A percentile compares a stretch with the other conserved stretches of the same genome.
These are phyloP conservation scores for Agrilus cyanescens DNA, from an alignment of 2,888 invertebrate species.

Conservation along the genomic window DNA sequence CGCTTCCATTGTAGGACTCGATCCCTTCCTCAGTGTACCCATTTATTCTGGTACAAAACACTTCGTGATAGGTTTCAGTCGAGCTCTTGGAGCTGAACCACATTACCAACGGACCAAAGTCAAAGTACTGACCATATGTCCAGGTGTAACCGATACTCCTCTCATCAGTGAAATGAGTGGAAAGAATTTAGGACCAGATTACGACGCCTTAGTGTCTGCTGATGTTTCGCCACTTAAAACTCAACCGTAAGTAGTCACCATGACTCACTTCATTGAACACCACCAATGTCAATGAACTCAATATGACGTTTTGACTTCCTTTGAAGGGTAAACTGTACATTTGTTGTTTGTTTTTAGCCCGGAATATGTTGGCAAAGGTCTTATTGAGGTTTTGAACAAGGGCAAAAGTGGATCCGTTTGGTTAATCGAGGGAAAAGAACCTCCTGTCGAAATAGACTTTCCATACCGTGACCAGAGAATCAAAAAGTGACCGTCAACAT, in stretches of 20 bases:
- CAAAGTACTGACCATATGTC: conserved; percentile 35
- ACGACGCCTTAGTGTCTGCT: no score
- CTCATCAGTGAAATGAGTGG: conserved; percentile 24
- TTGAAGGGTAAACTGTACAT: no score
- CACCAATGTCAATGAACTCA: not conserved
- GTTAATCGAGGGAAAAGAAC: conserved; percentile 50
- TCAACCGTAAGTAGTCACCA: not conserved
- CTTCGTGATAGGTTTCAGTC: conserved; percentile 41
- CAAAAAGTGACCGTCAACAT: no score
- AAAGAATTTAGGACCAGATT: not conserved
- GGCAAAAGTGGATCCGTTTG: conserved; percentile 52
- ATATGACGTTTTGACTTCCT: no score
- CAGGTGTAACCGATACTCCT: conserved; percentile 34
- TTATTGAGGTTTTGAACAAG: conserved; percentile 45
- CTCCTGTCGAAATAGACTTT: conserved; percentile 18
- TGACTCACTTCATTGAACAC: not conserved
- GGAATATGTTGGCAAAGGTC: conserved; percentile 46
- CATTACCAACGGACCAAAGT: conserved; percentile 30
- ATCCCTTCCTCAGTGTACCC: conserved; percentile 41
- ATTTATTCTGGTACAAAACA: conserved; percentile 49
- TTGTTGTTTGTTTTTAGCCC: not conserved
- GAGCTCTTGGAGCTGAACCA: conserved; percentile 35
- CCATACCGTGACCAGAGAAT: not conserved
- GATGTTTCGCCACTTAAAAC: no score
- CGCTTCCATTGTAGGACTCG: conserved; percentile 48